Conservation (phyloP, 2,888 invertebrate species). For the Napeogenes sylphis region DNA sequence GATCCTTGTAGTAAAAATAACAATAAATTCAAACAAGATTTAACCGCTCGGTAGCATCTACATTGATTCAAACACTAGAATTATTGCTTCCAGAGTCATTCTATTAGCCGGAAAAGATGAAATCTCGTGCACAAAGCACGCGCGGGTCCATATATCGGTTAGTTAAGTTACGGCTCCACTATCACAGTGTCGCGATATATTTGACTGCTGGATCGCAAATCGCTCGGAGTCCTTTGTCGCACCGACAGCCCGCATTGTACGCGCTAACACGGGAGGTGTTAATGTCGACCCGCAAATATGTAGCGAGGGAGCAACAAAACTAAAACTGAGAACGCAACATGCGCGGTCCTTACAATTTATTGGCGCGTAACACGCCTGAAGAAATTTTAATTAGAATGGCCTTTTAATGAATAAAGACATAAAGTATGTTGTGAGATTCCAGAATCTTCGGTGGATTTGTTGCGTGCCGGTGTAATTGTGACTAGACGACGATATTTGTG, state of each 20-base stretch:
- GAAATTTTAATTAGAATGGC: constrained; percentile 49
- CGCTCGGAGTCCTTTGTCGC: constrained; percentile 40
- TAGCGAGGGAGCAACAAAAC: constrained; percentile 40
- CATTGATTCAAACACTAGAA: constrained; percentile 2
- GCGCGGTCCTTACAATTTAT: constrained; percentile 42
- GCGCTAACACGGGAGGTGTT: constrained; percentile 42
- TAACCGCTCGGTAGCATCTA: not conserved
- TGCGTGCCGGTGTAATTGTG: constrained; percentile 37
- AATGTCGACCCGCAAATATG: constrained; percentile 44
- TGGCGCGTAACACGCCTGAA: constrained; percentile 39
- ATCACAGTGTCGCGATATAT: constrained; percentile 42
- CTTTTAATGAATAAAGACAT: constrained; percentile 49
- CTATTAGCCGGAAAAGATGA: constrained; percentile 42
- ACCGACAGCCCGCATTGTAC: constrained; percentile 42
- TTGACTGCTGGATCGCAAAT: constrained; percentile 39
- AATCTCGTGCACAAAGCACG: constrained; percentile 40
- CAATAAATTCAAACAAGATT: not conserved
- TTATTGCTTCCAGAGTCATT: constrained; percentile 14
- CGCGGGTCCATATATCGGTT: constrained; percentile 37
- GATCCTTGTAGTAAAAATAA: not conserved
- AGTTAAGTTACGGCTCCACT: constrained; percentile 38
- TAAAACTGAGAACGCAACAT: constrained; percentile 34
- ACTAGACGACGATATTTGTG: constrained; percentile 38
- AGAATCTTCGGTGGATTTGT: constrained; percentile 31
- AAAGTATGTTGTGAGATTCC: constrained; percentile 40